phyloP scores from a whole-genome alignment of 2,797 vertebrate genomes.

The Gallirallus australis region DNA sequence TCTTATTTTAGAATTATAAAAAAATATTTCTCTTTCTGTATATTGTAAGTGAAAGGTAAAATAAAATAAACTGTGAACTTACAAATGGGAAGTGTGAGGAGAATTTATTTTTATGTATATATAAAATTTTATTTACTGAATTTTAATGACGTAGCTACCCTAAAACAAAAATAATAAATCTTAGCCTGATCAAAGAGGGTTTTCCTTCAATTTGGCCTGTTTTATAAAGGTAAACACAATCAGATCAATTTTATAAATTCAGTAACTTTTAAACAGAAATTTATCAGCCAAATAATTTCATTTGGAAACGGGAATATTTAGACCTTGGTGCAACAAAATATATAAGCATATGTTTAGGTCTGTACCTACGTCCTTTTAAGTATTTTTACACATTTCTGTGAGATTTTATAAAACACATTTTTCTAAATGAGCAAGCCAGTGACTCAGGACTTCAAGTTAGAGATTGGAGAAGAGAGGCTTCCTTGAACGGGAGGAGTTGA shows the following conservation, averaged over 20 bases:
- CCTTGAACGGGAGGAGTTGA: not conserved
- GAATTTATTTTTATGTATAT: not conserved
- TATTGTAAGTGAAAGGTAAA: not conserved
- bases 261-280: not conserved
- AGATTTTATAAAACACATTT: not conserved
- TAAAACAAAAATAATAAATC: not conserved
- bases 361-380: not conserved
- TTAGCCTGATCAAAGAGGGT: not conserved
- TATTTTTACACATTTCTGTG: not conserved
- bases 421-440: not conserved
- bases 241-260: not conserved
- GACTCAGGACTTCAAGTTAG: not conserved
- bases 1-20: not conserved
- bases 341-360: not conserved
- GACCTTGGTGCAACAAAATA: not conserved
- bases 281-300: not conserved
- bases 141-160: not conserved
- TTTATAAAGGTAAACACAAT: not conserved
- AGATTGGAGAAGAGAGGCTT: not conserved
- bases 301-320: not conserved
- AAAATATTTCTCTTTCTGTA: not conserved
- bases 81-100: not conserved
- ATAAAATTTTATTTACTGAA: not conserved
- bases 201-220: not conserved
- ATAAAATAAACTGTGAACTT: not conserved